Percentiles rank a stretch among this genome's conserved stretches.
These are phyloP conservation scores for Brachypalpus laphriformis DNA, from an alignment of 2,888 invertebrate genomes.

Conservation along the genomic window DNA sequence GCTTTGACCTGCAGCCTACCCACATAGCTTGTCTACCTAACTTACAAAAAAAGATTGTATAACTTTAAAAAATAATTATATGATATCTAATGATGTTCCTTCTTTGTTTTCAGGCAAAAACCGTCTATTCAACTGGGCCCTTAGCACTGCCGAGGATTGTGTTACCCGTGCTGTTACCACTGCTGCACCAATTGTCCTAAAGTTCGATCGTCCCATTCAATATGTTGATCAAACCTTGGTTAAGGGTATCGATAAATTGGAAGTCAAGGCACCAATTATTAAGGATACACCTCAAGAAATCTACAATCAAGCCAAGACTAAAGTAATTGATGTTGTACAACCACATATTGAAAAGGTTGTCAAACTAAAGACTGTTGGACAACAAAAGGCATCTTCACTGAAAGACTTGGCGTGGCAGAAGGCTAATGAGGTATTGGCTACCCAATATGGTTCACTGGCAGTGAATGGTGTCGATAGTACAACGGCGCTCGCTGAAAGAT, in stretches of 20 bases:
- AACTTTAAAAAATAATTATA: no score
- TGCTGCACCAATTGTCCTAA: constrained; percentile 85
- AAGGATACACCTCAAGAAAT: constrained; percentile 86
- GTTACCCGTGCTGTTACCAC: constrained; percentile 86
- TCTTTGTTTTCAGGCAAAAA: constrained; percentile 85
- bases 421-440: constrained; percentile 88
- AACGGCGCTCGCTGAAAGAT: constrained; percentile 87
- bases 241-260: constrained; percentile 86
- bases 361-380: constrained; percentile 81
- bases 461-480: constrained; percentile 87
- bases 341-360: constrained; percentile 83
- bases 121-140: constrained; percentile 87
- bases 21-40: no score
- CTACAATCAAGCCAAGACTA: constrained; percentile 85
- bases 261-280: constrained; percentile 87
- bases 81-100: no score
- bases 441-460: constrained; percentile 88
- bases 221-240: constrained; percentile 87
- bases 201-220: constrained; percentile 84
- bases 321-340: constrained; percentile 85
- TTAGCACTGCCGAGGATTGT: constrained; percentile 86
- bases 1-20: no score
- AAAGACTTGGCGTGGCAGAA: constrained; percentile 89
- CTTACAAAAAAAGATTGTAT: no score
- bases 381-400: constrained; percentile 86